Evolutionary conservation across 1,140 invertebrate genomes (phyloP).

Genomic region (Meloidogyne exigua): DNA sequence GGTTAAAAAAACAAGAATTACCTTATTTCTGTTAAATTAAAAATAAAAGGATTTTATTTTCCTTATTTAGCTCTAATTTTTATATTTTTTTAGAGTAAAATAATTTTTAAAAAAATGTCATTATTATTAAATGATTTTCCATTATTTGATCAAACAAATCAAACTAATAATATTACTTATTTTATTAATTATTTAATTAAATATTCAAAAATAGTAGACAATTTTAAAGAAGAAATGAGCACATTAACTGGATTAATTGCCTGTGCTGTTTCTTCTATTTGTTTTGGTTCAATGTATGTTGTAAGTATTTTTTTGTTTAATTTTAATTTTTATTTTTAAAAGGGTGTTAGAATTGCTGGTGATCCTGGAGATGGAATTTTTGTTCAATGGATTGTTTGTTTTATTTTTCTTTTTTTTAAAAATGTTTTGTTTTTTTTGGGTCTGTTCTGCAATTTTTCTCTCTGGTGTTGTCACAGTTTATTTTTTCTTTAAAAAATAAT

Average conservation of each 20-base stretch:
- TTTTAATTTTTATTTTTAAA: background rate
- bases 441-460: slow-evolving; percentile 22
- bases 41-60: no score
- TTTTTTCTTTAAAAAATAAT: slow-evolving; percentile 6
- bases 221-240: slow-evolving; percentile 20
- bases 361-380: slow-evolving; percentile 47
- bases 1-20: no score
- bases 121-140: no score
- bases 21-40: no score
- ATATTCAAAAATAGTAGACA: background rate
- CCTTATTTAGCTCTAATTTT: no score
- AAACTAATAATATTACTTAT: background rate
- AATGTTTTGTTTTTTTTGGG: background rate
- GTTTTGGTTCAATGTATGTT: slow-evolving; percentile 51
- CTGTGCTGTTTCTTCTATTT: slow-evolving; percentile 46
- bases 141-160: background rate
- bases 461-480: slow-evolving; percentile 10
- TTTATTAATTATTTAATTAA: background rate
- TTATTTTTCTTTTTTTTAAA: background rate
- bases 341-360: slow-evolving; percentile 36
- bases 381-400: slow-evolving; percentile 44
- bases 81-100: no score
- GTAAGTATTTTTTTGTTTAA: background rate
- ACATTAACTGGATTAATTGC: slow-evolving; percentile 39
- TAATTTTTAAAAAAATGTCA: no score